These are phyloP conservation scores for Calameuta idolon DNA, from an alignment of 2,888 invertebrate species.

Conservation along the genomic window DNA sequence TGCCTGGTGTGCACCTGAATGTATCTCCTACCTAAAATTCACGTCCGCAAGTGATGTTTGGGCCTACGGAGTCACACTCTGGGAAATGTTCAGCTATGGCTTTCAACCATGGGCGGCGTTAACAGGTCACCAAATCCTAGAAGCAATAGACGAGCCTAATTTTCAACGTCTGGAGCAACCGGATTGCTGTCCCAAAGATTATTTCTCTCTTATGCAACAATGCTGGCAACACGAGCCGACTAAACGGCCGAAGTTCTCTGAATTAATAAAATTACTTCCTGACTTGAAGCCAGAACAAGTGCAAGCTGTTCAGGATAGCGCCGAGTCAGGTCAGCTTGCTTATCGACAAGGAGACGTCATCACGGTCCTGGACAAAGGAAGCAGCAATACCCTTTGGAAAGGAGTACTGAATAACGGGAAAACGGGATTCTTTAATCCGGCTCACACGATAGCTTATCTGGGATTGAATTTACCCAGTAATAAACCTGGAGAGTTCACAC, in stretches of 20 bases:
- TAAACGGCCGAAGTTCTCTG: slow-evolving; percentile 90
- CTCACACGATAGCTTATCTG: slow-evolving; percentile 87
- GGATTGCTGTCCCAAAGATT: slow-evolving; percentile 93
- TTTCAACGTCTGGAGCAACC: slow-evolving; percentile 91
- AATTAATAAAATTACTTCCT: slow-evolving; percentile 81
- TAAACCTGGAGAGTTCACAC: slow-evolving; percentile 68
- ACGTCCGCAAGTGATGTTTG: slow-evolving; percentile 98
- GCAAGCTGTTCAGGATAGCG: slow-evolving; percentile 78
- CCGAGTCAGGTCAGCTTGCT: slow-evolving; percentile 79
- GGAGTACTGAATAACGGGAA: slow-evolving; percentile 90
- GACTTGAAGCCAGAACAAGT: slow-evolving; percentile 94
- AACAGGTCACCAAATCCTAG: slow-evolving; percentile 93
- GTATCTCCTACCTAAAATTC: slow-evolving; percentile 94
- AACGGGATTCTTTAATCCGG: slow-evolving; percentile 93
- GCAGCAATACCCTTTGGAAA: slow-evolving; percentile 79
- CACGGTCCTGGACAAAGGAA: slow-evolving; percentile 88
- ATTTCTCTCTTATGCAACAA: slow-evolving; percentile 91
- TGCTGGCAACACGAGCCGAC: slow-evolving; percentile 96
- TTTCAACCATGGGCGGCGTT: slow-evolving; percentile 98
- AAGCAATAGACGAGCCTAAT: slow-evolving; percentile 94
- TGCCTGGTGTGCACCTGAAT: slow-evolving; percentile 99
- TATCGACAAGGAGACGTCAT: slow-evolving; percentile 92
- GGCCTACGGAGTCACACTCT: slow-evolving; percentile 98
- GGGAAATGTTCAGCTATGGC: slow-evolving; percentile 99
- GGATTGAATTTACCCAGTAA: slow-evolving; percentile 80